Base-by-base conservation (phyloP, 1,140 invertebrate genomes). In the Zaprionus taronus region DNA sequence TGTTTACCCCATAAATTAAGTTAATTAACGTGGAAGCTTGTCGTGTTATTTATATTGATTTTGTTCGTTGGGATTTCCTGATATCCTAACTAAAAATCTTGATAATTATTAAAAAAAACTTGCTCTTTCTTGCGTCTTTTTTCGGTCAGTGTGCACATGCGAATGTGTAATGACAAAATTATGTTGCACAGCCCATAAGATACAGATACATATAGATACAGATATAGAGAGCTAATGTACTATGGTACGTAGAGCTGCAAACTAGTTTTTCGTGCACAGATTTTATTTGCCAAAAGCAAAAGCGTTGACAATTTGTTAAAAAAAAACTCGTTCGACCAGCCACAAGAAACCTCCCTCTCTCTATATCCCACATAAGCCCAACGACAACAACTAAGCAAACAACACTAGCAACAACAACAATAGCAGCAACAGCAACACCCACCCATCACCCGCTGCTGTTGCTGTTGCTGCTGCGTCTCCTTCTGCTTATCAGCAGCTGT, bases 271-370 rank as follows among this genome's bases (percentile, higher is more conserved):
- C 73, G 58, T 84, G 78, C 81, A 84, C 78, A 81, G 81, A 84
- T 79, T 81, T 77, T 90, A 60, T 85, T 90, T 90, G 75, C 85
- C 76, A 75, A 90, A 81, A 77, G 79, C 81, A 72, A 85, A 47
- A 89, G 81, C 85, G 85, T 90, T 87, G 84, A 90, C 85, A 90
- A 85, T 90, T 89, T 85, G 85, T 85, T 17, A 47, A 90, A 90
- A 47, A 47, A 90, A 90, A 90, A 90, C 85, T 90, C 79, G 85
- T 90, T 90, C 76, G 81, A 81, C 84, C 70, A 85, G 84, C 73
- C 68, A 71, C 49, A 56, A 65, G 76, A 83, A 76, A 72, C 70
- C 12, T 57, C 34, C 38, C 44, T 58, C 56, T 47, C 20, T 57
- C 17, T 15, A 55, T 47, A 34, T 51, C 51, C 66, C 38, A 38